Percentiles rank a stretch among this genome's conserved stretches.
These are phyloP conservation scores for Scaeva pyrastri DNA, from an alignment of 2,888 invertebrate genomes.

Conservation along the genomic window DNA sequence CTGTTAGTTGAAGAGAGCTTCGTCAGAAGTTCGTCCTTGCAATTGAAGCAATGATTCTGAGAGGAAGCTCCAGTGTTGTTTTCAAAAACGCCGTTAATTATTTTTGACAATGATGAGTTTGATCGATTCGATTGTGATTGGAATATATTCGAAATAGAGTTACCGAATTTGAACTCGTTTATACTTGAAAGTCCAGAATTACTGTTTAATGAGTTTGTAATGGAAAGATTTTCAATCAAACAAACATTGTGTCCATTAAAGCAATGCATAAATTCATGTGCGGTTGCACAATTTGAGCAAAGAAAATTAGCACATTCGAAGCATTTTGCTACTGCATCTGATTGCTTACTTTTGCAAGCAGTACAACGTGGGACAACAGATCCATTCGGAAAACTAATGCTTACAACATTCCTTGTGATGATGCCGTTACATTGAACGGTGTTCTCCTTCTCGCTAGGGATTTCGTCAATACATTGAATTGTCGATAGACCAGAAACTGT, in stretches of 20 bases:
- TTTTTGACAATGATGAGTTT: conserved; percentile 66
- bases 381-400: conserved; percentile 81
- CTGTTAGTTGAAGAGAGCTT: conserved; percentile 52
- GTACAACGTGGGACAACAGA: conserved; percentile 91
- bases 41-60: conserved; percentile 68
- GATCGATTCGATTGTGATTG: conserved; percentile 75
- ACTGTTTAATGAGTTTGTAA: conserved; percentile 80
- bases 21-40: conserved; percentile 66
- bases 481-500: conserved; percentile 57
- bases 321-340: conserved; percentile 97
- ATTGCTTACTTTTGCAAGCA: conserved; percentile 97
- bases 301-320: conserved; percentile 98
- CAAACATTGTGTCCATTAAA: conserved; percentile 98
- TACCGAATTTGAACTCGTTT: conserved; percentile 81
- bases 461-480: conserved; percentile 55
- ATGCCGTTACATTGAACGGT: conserved; percentile 76
- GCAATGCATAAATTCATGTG: conserved; percentile 99
- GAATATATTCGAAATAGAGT: conserved; percentile 81
- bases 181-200: conserved; percentile 76
- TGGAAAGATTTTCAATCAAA: conserved; percentile 79
- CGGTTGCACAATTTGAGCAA: conserved; percentile 99
- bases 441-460: conserved; percentile 61
- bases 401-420: conserved; percentile 79
- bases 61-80: conserved; percentile 46
- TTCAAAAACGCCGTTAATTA: conserved; percentile 63